These are phyloP conservation scores for Megaceryle alcyon DNA, from an alignment of 2,797 vertebrate species.

Conservation along the genomic window DNA sequence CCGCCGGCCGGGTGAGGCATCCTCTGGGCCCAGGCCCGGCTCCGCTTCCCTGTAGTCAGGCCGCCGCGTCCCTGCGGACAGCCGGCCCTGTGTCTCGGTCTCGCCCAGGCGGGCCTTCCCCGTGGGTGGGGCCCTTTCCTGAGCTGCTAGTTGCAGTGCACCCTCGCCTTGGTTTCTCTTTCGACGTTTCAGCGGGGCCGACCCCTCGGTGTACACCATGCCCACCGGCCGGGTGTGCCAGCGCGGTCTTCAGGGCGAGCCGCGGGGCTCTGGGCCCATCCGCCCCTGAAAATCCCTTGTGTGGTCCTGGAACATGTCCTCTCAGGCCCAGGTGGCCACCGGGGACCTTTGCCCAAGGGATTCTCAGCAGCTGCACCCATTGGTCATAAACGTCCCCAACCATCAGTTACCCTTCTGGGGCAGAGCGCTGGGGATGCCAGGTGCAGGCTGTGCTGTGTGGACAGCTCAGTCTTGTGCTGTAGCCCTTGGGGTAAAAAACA, in stretches of 20 bases:
- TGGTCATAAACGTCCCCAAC: fast-evolving
- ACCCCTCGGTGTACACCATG: fast-evolving
- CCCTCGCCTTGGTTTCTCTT: neutral
- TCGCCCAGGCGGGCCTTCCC: too few relatives aligned
- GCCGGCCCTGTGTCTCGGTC: too few relatives aligned
- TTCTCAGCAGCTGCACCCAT: fast-evolving
- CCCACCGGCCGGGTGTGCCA: fast-evolving
- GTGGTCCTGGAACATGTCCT: too few relatives aligned
- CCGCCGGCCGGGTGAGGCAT: too few relatives aligned
- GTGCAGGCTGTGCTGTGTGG: neutral
- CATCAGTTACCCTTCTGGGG: neutral
- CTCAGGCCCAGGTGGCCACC: fast-evolving
- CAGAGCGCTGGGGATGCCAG: neutral
- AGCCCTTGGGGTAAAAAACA: too few relatives aligned
- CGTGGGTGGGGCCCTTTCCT: too few relatives aligned
- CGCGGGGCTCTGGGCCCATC: neutral
- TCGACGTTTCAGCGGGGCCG: neutral
- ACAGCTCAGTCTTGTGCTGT: neutral
- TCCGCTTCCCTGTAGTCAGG: fast-evolving
- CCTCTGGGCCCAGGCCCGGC: too few relatives aligned
- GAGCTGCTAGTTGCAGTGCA: fast-evolving
- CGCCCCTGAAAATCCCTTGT: neutral
- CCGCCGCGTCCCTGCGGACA: too few relatives aligned
- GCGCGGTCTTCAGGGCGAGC: neutral
- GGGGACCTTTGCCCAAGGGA: too few relatives aligned